phyloP scores from a whole-genome alignment of 1,140 invertebrate species.

The Drosophila cardini region DNA sequence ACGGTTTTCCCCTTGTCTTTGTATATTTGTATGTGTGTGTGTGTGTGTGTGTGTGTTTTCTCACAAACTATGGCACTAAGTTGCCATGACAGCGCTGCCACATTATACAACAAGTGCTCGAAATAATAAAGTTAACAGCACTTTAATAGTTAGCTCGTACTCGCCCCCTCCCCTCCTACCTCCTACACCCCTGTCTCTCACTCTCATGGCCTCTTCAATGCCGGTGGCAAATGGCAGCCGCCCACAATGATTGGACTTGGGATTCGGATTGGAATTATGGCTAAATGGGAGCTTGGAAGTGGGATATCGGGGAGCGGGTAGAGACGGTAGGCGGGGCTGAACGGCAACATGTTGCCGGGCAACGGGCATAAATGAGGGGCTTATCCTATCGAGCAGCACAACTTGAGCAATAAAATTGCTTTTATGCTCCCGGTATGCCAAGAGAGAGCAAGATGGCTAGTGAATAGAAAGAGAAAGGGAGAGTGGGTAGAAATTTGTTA shows the following conservation, averaged over 20 bases:
- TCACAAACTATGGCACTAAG: conserved; percentile 70
- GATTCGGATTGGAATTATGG: conserved; percentile 39
- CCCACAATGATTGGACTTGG: conserved; percentile 45
- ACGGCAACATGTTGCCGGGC: conserved; percentile 77
- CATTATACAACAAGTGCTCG: conserved; percentile 82
- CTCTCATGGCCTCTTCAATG: neutral
- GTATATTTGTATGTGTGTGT: conserved; percentile 13
- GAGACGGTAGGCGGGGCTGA: conserved; percentile 10
- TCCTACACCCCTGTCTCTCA: neutral
- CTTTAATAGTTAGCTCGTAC: conserved; percentile 75
- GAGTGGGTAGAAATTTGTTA: conserved; percentile 56
- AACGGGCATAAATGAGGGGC: conserved; percentile 77
- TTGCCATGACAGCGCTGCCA: conserved; percentile 78
- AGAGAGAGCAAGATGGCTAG: neutral
- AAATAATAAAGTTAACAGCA: conserved; percentile 83
- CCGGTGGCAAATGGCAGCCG: conserved; percentile 47
- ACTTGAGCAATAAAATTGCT: conserved; percentile 83
- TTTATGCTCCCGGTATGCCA: conserved; percentile 56
- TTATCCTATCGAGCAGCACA: conserved; percentile 78
- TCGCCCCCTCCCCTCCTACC: conserved; percentile 18
- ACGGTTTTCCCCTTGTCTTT: conserved; percentile 5
- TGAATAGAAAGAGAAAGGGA: too few relatives aligned
- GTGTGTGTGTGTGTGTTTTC: conserved; percentile 36
- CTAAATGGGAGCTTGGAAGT: neutral
- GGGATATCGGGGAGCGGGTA: conserved; percentile 2